A percentile compares a stretch with the other conserved stretches of the same genome.
Evolutionary conservation across 2,797 vertebrate genomes (phyloP).

Genomic region (Spinus olivaceus): DNA sequence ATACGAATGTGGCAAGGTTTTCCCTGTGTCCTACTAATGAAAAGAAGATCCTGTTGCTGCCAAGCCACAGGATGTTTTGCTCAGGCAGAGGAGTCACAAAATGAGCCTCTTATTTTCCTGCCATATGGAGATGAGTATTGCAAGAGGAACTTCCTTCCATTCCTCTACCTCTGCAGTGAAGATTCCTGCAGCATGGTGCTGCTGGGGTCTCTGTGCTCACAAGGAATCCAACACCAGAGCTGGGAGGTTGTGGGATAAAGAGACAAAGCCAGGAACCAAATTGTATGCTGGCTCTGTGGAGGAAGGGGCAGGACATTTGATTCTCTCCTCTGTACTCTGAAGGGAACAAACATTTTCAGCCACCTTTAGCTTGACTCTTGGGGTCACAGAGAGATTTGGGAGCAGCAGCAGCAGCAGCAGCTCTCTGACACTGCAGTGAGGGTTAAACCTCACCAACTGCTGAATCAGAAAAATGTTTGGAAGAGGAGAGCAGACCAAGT

Average conservation of each 20-base stretch:
- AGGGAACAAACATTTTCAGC: neutral
- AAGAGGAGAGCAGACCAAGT: neutral
- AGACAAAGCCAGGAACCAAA: neutral
- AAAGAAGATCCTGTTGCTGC: neutral
- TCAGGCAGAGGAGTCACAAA: neutral
- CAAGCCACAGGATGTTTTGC: neutral
- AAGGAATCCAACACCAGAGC: neutral
- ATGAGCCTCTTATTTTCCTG: neutral
- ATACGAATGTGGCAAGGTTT: neutral
- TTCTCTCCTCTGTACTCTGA: neutral
- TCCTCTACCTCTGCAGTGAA: neutral
- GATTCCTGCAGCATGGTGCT: neutral
- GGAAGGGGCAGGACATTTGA: neutral
- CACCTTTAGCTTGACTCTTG: neutral
- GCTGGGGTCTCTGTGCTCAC: neutral
- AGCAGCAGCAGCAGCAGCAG: neutral
- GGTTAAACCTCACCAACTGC: neutral
- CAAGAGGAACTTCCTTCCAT: neutral
- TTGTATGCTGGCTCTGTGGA: neutral
- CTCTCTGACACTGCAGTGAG: neutral
- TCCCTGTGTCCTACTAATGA: neutral
- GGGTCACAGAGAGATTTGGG: neutral
- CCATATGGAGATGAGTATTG: neutral
- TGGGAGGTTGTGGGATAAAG: neutral
- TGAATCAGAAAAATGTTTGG: neutral